Conservation (phyloP, 2,797 vertebrate species). For the Philypnodon macrostomus region DNA sequence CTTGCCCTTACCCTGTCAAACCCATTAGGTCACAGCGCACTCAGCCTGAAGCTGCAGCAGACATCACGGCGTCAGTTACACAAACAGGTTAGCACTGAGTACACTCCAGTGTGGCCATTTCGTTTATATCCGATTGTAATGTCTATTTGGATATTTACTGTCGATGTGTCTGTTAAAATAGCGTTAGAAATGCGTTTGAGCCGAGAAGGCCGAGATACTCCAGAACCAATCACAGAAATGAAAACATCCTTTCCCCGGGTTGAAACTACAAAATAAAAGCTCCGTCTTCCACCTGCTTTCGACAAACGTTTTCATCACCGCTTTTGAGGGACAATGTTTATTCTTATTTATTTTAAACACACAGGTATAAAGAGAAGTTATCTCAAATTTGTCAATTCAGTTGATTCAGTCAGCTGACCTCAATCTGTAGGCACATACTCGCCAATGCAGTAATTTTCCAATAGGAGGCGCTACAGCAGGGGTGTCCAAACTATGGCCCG, state of each 20-base stretch:
- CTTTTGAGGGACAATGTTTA: too few relatives aligned
- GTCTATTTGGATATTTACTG: neutral
- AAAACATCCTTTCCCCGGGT: constrained; percentile 18
- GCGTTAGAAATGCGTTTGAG: constrained; percentile 18
- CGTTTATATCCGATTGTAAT: rapidly evolving
- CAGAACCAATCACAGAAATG: neutral
- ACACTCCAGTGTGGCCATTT: constrained; percentile 6
- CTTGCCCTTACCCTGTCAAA: constrained; percentile 54
- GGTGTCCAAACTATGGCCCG: too few relatives aligned
- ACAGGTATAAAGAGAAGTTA: too few relatives aligned
- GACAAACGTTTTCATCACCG: neutral
- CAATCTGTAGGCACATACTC: too few relatives aligned
- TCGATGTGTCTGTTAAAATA: constrained; percentile 27
- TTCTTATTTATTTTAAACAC: too few relatives aligned
- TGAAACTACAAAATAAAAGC: constrained; percentile 27
- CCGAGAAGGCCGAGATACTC: constrained; percentile 26
- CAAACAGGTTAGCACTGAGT: neutral
- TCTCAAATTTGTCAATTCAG: too few relatives aligned
- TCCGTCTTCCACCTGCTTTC: too few relatives aligned
- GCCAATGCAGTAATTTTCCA: too few relatives aligned
- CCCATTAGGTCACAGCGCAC: constrained; percentile 22
- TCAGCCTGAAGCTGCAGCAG: constrained; percentile 50
- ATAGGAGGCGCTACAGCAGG: too few relatives aligned
- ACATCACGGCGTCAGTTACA: neutral
- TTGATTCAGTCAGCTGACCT: too few relatives aligned